These are phyloP conservation scores for Oopsacas minuta DNA, from an alignment of 37 sponge, comb jelly and placozoan species.

Conservation along the genomic window DNA sequence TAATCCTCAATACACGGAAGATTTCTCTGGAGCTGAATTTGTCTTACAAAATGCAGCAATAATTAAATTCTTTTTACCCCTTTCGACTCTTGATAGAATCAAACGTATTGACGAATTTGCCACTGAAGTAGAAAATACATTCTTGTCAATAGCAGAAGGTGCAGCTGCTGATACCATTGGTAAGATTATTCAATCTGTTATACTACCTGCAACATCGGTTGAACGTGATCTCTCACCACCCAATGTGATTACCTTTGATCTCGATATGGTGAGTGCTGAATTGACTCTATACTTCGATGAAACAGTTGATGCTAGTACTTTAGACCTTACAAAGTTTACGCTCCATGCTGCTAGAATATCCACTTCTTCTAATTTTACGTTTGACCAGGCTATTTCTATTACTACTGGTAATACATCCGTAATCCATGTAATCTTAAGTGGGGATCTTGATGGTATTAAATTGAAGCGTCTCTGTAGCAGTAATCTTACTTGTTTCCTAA, in stretches of 20 bases:
- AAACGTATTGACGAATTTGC: neutral
- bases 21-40: neutral
- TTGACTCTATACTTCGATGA: constrained; percentile 58
- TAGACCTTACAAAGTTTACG: constrained; percentile 34
- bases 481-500: neutral
- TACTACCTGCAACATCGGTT: neutral
- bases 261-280: constrained; percentile 27
- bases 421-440: neutral
- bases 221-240: constrained; percentile 19
- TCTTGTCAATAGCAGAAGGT: neutral
- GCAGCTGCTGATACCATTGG: neutral
- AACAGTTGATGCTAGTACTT: constrained; percentile 51
- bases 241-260: constrained; percentile 20
- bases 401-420: neutral
- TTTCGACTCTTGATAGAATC: neutral
- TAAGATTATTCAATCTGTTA: neutral
- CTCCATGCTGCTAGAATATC: constrained; percentile 11
- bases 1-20: neutral
- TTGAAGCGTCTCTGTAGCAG: neutral
- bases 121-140: neutral
- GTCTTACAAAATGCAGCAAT: neutral
- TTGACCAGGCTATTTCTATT: neutral
- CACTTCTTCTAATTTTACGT: neutral
- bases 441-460: neutral
- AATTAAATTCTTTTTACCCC: neutral